Evolutionary conservation across 2,113 vertebrate species (phyloP).

Genomic region (Dendrocopos noguchii): DNA sequence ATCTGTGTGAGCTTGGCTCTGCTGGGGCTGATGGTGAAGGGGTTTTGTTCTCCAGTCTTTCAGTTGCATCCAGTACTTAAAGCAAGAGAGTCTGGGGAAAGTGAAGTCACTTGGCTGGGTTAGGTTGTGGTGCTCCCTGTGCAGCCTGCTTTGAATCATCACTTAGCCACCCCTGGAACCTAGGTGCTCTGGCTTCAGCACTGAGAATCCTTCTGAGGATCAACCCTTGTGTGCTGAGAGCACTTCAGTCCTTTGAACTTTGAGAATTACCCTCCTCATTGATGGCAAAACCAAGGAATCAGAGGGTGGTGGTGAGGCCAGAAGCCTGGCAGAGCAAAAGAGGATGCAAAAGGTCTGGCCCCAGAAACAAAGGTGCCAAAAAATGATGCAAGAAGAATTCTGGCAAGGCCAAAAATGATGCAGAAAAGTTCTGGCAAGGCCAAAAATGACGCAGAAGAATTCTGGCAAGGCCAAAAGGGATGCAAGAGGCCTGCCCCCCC

Average conservation of each 20-base stretch:
- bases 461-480: too few species aligned
- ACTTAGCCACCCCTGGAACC: conserved; percentile 30
- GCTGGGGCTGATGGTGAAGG: background rate
- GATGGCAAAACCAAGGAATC: background rate
- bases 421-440: too few species aligned
- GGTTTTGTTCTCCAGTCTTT: conserved; percentile 43
- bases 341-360: too few species aligned
- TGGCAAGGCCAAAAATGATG: too few species aligned
- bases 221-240: background rate
- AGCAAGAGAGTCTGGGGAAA: conserved; percentile 40
- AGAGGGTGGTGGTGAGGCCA: too few species aligned
- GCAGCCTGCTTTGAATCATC: conserved; percentile 54
- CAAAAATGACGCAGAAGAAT: too few species aligned
- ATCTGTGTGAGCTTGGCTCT: conserved; percentile 21
- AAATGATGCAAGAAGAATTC: too few species aligned
- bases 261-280: background rate
- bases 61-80: conserved; percentile 31
- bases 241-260: background rate
- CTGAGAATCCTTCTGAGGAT: conserved; percentile 31
- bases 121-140: conserved; percentile 61
- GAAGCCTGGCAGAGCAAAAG: too few species aligned
- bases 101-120: conserved; percentile 51
- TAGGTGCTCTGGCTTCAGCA: background rate
- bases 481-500: too few species aligned
- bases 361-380: too few species aligned